phyloP scores from a whole-genome alignment of 2,888 invertebrate species.

The Yponomeuta evonymella region DNA sequence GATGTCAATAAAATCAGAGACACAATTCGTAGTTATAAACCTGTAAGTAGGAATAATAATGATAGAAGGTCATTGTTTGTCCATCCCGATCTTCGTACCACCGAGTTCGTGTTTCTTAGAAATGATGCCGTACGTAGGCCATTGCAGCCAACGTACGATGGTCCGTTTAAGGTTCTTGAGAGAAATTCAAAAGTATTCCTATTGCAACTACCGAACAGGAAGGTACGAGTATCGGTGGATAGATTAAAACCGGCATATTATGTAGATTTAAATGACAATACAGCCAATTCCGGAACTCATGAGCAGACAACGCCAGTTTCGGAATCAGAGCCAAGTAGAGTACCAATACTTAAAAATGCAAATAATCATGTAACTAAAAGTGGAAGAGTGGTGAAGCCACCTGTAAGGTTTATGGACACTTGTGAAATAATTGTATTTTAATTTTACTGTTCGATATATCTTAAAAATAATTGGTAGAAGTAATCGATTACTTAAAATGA shows the following conservation, averaged over 20 bases:
- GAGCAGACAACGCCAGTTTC: not conserved
- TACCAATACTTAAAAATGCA: not conserved
- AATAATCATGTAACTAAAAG: not conserved
- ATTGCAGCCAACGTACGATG: slow-evolving; percentile 18
- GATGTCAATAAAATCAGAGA: slow-evolving; percentile 9
- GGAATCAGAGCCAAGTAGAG: not conserved
- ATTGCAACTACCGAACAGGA: slow-evolving; percentile 7
- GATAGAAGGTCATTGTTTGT: slow-evolving; percentile 13
- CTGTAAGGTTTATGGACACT: not conserved
- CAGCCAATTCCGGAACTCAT: not conserved
- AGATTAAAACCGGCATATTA: slow-evolving; percentile 5
- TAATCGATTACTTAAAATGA: no score
- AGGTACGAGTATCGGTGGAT: not conserved
- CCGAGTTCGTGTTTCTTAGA: slow-evolving; percentile 28
- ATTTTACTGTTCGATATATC: no score
- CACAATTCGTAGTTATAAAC: slow-evolving; percentile 16
- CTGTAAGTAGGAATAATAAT: not conserved
- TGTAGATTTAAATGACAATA: not conserved
- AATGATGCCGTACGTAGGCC: slow-evolving; percentile 26
- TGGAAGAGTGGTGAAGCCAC: not conserved
- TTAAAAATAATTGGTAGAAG: no score
- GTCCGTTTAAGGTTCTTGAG: not conserved
- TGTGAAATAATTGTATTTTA: not conserved
- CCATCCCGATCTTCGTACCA: slow-evolving; percentile 18
- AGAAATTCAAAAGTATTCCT: not conserved